A percentile compares a stretch with the other conserved stretches of the same genome.
Conservation (phyloP, 2,113 vertebrate species). For the Willisornis vidua region DNA sequence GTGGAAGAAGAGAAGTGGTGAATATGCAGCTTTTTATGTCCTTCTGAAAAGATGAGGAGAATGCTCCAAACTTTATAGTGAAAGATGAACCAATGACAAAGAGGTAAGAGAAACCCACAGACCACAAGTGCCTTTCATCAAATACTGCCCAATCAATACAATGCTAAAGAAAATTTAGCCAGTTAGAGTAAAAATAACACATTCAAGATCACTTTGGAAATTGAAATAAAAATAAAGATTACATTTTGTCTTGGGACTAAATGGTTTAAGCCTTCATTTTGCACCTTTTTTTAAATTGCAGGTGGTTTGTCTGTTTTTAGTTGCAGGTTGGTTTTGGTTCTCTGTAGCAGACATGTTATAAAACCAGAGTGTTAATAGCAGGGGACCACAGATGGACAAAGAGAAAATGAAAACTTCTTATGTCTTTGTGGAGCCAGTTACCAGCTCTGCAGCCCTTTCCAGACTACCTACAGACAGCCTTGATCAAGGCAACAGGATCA, state of each 20-base stretch:
- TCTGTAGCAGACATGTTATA: not conserved
- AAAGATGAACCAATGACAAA: conserved; percentile 38
- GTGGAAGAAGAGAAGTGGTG: not conserved
- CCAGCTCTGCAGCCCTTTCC: not conserved
- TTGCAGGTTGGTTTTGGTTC: not conserved
- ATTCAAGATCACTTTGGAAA: conserved; percentile 19
- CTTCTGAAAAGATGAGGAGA: not conserved
- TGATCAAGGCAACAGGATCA: not conserved
- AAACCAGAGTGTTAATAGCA: not conserved
- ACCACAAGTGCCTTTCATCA: not conserved
- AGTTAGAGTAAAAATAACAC: conserved; percentile 40
- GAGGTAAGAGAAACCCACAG: not conserved
- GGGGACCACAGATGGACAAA: not conserved
- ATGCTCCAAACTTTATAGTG: not conserved
- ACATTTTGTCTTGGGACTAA: not conserved
- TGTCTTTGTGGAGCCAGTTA: not conserved
- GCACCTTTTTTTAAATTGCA: not conserved
- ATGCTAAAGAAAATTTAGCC: not conserved
- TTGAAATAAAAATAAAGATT: conserved; percentile 4
- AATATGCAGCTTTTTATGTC: not conserved
- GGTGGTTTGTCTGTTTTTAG: not conserved
- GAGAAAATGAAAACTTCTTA: not conserved
- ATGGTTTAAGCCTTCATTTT: not conserved
- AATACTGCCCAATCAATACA: conserved; percentile 18
- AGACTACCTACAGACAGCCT: not conserved